Base-by-base conservation (phyloP, 2,797 vertebrate species). In the Somateria mollissima region DNA sequence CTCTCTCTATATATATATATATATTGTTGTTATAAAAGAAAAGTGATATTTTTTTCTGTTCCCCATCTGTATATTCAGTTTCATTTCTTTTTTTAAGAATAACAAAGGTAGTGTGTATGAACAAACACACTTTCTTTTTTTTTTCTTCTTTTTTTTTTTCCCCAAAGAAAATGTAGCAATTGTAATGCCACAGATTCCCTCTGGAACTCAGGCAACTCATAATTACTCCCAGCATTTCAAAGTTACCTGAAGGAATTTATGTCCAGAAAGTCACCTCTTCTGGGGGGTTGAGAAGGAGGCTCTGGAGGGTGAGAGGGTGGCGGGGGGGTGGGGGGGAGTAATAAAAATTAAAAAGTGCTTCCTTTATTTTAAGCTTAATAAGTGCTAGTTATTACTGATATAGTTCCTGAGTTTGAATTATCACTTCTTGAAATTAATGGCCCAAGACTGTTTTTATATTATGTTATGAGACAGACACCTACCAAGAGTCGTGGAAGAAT, bases 361-460 rank as follows among this genome's bases (percentile, higher is more conserved):
- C 17, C 5, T 37, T 86, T 95, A 95, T 92, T 72, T 75, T 30
- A 83, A 58, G 74, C 67, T 92, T 72, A 80, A 13, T 72, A 77
- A 94, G 37, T 89, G 13, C 18, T 89, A 8, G 28, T 91, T 96
- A 62, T 91, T 86, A 92, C 64, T 82, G 53, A 94, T 57, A 95
- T 45, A 58, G 47, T 65, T 97, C 69, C 66, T 69, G 57, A 69
- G 66, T 90, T 86, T 95, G 66, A 96, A 96, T 93, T 94, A 96
- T 92, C 87, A 93, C 84, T 95, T 95, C 65, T 95, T 92, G 75
- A 95, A 97, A 96, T 95, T 96, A 61, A 47, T 92, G 95, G 97
- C 93, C 95, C 22, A 76, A 90, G 89, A 88, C 45, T 95, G 39
- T 86, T 96, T 90, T 81, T 87, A 67, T 96, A 92, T 90, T 95